phyloP scores from a whole-genome alignment of 2,888 invertebrate genomes.

The Eudemis profundana region DNA sequence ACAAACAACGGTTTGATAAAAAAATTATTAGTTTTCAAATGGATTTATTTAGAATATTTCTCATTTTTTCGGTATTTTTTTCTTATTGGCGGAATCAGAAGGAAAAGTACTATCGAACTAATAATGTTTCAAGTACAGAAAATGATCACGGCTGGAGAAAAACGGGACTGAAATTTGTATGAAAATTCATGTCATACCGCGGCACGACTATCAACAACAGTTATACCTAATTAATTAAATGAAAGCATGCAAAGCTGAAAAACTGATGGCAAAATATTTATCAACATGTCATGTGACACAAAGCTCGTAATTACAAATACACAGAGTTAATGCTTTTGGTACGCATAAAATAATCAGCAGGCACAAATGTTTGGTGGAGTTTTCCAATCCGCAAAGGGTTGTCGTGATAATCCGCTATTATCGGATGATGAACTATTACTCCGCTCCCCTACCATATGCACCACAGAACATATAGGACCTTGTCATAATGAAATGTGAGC shows the following conservation, averaged over 20 bases:
- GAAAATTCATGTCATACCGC: not conserved
- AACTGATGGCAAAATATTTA: slow-evolving; percentile 34
- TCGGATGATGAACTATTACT: slow-evolving; percentile 74
- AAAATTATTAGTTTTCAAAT: too few species aligned
- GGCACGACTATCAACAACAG: not conserved
- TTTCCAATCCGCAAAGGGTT: slow-evolving; percentile 82
- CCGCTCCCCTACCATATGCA: slow-evolving; percentile 9
- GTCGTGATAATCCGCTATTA: slow-evolving; percentile 80
- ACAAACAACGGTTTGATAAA: too few species aligned
- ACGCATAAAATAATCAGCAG: slow-evolving; percentile 67
- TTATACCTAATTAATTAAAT: not conserved
- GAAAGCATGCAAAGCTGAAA: slow-evolving; percentile 14
- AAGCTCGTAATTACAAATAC: slow-evolving; percentile 56
- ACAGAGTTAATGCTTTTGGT: slow-evolving; percentile 60
- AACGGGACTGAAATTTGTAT: too few species aligned
- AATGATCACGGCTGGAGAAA: too few species aligned
- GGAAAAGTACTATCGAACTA: too few species aligned
- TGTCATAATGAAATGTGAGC: not conserved
- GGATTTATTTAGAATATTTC: too few species aligned
- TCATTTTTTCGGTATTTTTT: too few species aligned
- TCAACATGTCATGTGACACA: slow-evolving; percentile 27
- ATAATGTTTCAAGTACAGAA: too few species aligned
- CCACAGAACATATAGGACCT: not conserved
- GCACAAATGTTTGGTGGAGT: slow-evolving; percentile 74
- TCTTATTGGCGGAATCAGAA: too few species aligned